Base-by-base conservation (phyloP, 2,113 vertebrate species). In the Colius striatus region DNA sequence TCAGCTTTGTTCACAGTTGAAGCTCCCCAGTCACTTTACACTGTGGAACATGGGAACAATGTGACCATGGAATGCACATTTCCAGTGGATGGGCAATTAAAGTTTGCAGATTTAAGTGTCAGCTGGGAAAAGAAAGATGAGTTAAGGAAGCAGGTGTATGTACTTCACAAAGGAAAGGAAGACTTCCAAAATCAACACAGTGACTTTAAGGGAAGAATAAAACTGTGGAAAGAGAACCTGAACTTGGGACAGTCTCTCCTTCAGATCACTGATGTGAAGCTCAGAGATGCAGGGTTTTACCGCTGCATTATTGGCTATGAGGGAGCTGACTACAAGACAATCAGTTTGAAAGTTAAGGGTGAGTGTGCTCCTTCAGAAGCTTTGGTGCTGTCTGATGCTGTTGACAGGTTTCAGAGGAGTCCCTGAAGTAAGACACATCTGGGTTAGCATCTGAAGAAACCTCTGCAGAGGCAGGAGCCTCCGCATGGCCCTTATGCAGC, bases 11-110 rank as follows among this genome's bases (percentile, higher is more conserved):
- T 99, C 92, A 98, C 97, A 5, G 98, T 99, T 55, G 96, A 98
- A 68, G 97, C 98, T 22, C 97, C 97, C 30, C 95, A 80, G 65
- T 78, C 90, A 15, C 34, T 32, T 4, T 98, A 98, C 25, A 57
- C 11, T 7, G 98, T 97, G 16, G 97, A 98, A 65, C 97, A 97
- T 11, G 98, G 98, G 30, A 96, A 65, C 68, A 98, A 98, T 3
- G 97, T 99, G 36, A 98, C 97, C 19, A 97, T 99, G 96, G 98
- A 98, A 92, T 99, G 99, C 94, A 97, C 25, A 19, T 99, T 99
- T 97, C 96, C 97, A 38, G 96, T 98, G 26, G 82, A 96, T 6
- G n/a, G 94, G 23, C 53, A 66, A 30, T 34, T 95, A 21, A 62
- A 97, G 23, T 34, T 98, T 38, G 13, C 26, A 17, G 75, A 96